Percentiles rank a stretch among this genome's conserved stretches.
Conservation (phyloP, 1,140 invertebrate genomes). For the Mylabris phalerata region DNA sequence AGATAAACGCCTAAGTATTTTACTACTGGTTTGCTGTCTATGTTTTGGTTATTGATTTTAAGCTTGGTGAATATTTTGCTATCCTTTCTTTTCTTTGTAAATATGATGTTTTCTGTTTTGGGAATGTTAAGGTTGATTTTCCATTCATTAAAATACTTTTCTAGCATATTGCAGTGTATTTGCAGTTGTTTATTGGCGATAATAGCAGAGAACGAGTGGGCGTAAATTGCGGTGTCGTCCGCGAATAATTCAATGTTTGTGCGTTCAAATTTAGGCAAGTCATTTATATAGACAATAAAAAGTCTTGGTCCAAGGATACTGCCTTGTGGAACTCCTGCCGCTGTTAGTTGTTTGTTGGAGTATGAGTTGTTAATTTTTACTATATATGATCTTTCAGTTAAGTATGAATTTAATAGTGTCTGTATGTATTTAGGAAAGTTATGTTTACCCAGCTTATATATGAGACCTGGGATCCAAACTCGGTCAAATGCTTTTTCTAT, state of each 20-base stretch:
- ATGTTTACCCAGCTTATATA: slow-evolving; percentile 7
- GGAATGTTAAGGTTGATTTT: slow-evolving; percentile 27
- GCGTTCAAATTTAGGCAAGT: slow-evolving; percentile 17
- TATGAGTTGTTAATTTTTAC: not conserved
- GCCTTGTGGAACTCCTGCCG: slow-evolving; percentile 29
- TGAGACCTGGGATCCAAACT: slow-evolving; percentile 2
- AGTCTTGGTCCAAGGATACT: slow-evolving; percentile 26
- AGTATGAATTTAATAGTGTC: not conserved
- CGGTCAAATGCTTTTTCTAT: slow-evolving; percentile 33
- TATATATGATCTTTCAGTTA: not conserved
- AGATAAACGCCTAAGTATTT: slow-evolving; percentile 7
- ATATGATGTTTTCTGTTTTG: slow-evolving; percentile 26
- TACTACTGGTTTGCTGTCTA: not conserved
- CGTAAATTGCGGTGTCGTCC: slow-evolving; percentile 33
- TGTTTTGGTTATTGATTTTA: not conserved
- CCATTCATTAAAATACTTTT: slow-evolving; percentile 33
- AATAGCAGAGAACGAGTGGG: slow-evolving; percentile 28
- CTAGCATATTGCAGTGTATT: slow-evolving; percentile 28
- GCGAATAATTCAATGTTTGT: slow-evolving; percentile 23
- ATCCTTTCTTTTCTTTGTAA: slow-evolving; percentile 12
- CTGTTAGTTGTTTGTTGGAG: slow-evolving; percentile 3
- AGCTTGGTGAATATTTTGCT: slow-evolving; percentile 4
- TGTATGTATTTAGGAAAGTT: not conserved
- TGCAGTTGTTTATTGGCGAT: slow-evolving; percentile 34
- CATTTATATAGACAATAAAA: slow-evolving; percentile 21